phyloP scores from a whole-genome alignment of 2,113 vertebrate genomes.

The Ceyx cyanopectus region DNA sequence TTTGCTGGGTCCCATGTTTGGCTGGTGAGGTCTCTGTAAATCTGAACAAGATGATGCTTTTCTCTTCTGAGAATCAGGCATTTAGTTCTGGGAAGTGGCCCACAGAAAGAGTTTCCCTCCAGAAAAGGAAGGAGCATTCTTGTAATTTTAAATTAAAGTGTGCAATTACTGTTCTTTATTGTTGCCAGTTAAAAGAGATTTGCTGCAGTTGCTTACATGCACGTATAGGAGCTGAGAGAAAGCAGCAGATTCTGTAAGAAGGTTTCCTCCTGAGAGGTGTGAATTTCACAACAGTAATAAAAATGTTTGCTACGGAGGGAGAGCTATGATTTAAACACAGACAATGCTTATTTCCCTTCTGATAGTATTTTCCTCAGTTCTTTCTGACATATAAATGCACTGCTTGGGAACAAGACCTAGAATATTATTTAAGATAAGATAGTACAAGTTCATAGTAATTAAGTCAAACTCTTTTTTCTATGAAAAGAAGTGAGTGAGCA shows the following conservation, averaged over 20 bases:
- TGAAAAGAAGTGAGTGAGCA: slow-evolving; percentile 52
- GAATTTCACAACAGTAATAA: slow-evolving; percentile 71
- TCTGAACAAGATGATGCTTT: not conserved
- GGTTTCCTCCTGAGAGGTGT: slow-evolving; percentile 72
- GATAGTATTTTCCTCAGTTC: slow-evolving; percentile 41
- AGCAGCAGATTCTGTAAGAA: slow-evolving; percentile 37
- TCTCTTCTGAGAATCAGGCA: not conserved
- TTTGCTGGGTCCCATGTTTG: not conserved
- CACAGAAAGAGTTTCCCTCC: slow-evolving; percentile 32
- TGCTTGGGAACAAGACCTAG: slow-evolving; percentile 46
- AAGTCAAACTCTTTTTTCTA: slow-evolving; percentile 52
- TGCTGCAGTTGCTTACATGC: slow-evolving; percentile 45
- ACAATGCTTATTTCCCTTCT: slow-evolving; percentile 61
- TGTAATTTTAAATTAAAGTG: slow-evolving; percentile 51
- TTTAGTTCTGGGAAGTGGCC: not conserved
- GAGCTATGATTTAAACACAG: slow-evolving; percentile 68
- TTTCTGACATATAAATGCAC: slow-evolving; percentile 48
- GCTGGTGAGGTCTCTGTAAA: not conserved
- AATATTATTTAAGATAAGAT: slow-evolving; percentile 70
- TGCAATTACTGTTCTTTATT: slow-evolving; percentile 65
- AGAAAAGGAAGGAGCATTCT: slow-evolving; percentile 42
- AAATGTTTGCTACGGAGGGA: slow-evolving; percentile 45
- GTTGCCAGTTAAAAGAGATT: slow-evolving; percentile 66
- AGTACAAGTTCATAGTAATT: slow-evolving; percentile 69
- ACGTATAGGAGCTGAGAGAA: slow-evolving; percentile 31